phyloP scores from a whole-genome alignment of 2,113 vertebrate genomes.

The Pterophyllum scalare region DNA sequence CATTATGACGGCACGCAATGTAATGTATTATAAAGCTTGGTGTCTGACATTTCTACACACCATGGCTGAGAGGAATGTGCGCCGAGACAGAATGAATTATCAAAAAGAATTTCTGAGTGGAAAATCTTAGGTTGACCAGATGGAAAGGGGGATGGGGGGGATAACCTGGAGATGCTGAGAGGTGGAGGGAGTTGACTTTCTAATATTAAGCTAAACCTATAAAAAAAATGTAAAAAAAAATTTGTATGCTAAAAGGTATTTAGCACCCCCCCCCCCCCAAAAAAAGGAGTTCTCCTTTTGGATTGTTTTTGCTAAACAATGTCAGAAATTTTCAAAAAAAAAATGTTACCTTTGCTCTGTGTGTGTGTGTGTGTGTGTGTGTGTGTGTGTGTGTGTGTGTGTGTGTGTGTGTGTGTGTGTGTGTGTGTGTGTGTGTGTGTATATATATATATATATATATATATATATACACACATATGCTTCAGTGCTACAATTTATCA shows the following conservation, averaged over 20 bases:
- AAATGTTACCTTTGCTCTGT: no score
- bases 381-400: no score
- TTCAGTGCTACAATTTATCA: not conserved
- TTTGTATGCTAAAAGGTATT: not conserved
- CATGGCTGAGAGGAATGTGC: conserved; percentile 28
- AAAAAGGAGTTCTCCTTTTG: not conserved
- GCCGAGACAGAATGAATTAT: conserved; percentile 58
- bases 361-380: no score
- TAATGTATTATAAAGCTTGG: conserved; percentile 42
- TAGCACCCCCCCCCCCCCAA: not conserved
- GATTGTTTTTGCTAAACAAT: not conserved
- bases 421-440: no score
- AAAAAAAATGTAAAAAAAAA: no score
- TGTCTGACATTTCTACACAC: conserved; percentile 23
- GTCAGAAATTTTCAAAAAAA: not conserved
- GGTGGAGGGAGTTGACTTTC: not conserved
- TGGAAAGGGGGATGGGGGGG: conserved; percentile 13
- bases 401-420: no score
- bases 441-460: no score
- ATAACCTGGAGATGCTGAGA: conserved; percentile 15
- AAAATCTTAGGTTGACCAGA: conserved; percentile 51
- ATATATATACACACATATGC: no score
- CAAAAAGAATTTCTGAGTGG: conserved; percentile 58
- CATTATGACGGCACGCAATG: conserved; percentile 24
- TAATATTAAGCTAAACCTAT: not conserved